Base-by-base conservation (phyloP, 2,888 invertebrate genomes). In the Cheilosia pagana region DNA sequence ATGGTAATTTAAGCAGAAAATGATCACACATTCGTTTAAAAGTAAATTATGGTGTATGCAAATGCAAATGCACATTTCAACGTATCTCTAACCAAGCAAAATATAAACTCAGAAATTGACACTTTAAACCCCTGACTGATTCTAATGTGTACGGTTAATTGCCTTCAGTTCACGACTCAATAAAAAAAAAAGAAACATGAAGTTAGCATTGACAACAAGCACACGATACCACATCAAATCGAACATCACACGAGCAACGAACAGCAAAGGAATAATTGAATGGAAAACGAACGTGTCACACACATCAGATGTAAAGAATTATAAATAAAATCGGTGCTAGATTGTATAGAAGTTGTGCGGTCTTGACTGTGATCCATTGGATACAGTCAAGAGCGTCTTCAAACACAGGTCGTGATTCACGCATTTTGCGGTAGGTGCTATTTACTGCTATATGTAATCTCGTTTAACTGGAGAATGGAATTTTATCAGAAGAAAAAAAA, bases 391-490 rank as follows among this genome's bases (percentile, higher is more conserved):
- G 19, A 70, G 45, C 45, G 43, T 52, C 63, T 35, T 45, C 14
- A 35, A 35, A 12, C 16, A 45, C 12, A 68, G 68, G 62, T 78
- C 78, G 82, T 83, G 82, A 83, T 78, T 83, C 82, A 83, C 78
- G 78, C 82, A 74, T 78, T 77, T 74, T 63, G 67, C 67, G 71
- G 65, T 81, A 81, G 81, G 81, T 81, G 81, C 59, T 81, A 81
- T 76, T 71, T 71, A 81, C 65, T 60, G 71, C 71, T 71, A 77
- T 68, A 28, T 35, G 35, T 35, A 75, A 57, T 67, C 45, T 21
- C 39, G 48, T 55, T 35, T 55, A 43, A 57, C 14, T 35, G 41
- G 35, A 31, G 35, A 76, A 57, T 65, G 70, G 57, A 63, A 81
- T 59, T 76, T 81, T 81, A 81, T 81, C 81, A 50, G 10, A 48